Base-by-base conservation (phyloP, 2,113 vertebrate species). In the Panthera tigris region DNA sequence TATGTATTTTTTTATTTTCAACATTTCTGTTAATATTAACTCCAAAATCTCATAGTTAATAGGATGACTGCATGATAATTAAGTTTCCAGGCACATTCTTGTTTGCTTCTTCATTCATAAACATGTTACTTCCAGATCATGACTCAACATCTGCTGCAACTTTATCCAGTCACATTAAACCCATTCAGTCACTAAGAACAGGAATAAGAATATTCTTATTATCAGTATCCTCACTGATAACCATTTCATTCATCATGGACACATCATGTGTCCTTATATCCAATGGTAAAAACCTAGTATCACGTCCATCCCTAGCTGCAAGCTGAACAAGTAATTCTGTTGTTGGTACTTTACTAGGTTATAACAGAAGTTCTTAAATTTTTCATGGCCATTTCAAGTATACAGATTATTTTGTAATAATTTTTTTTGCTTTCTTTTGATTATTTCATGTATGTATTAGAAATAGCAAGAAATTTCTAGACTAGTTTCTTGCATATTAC, bases 241-340 rank as follows among this genome's bases (percentile, higher is more conserved):
- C 19, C 4, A 11, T 2, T 13, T 69, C 52, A 71, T 71, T 7
- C 31, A 50, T 11, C n/a, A 45, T 69, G 84, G 16, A 31, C 36
- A 57, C 1, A n/a, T n/a, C 4, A 10, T 0, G 0, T 55, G n/a
- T n/a, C 10, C 27, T 63, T 33, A 39, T 2, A 65, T 0, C 27
- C 41, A 80, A 3, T 8, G 33, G 7, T 19, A 66, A 63, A 21
- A 71, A 33, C 21, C 14, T 27, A 2, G 18, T 33, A 8, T 61
- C 25, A 23, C 23, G 12, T 27, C 10, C 31, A 79, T 3, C 1
- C 0, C 0, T 1, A 27, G 14, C 63, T 48, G 13, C 25, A 39
- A 95, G 52, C 21, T 81, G 14, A 71, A 33, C 21, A 5, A 31
- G 3, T 36, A 55, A 78, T 4, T 33, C 36, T 50, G 4, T 10